Evolutionary conservation across 1,140 invertebrate species (phyloP).

Genomic region (Armadillidium nasatum): DNA sequence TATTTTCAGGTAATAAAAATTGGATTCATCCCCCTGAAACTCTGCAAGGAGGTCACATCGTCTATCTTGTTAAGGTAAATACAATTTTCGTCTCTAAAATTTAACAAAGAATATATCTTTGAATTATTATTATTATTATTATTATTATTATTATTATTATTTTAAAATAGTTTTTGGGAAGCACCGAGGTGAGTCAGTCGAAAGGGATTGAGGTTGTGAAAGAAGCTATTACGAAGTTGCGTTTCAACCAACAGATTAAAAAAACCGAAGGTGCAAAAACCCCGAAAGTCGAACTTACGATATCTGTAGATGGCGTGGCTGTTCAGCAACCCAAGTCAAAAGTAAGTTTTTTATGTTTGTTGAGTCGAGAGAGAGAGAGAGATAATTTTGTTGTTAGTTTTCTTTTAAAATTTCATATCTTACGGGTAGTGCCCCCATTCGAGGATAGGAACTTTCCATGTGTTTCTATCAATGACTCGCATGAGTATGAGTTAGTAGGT

Average conservation of each 20-base stretch:
- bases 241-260: constrained; percentile 87
- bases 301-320: constrained; percentile 91
- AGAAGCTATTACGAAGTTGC: constrained; percentile 88
- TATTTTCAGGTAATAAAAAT: constrained; percentile 59
- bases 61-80: constrained; percentile 90
- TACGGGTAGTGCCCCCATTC: no score
- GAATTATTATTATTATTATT: no score
- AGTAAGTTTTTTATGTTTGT: constrained; percentile 47
- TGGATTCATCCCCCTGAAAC: constrained; percentile 92
- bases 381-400: no score
- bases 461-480: no score
- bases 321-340: constrained; percentile 75
- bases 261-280: constrained; percentile 85
- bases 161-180: constrained; percentile 93
- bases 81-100: no score
- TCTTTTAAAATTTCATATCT: no score
- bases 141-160: no score
- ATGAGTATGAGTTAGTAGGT: no score
- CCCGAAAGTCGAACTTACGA: constrained; percentile 76
- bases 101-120: no score
- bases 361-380: no score
- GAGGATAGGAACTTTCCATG: no score
- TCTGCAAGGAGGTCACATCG: constrained; percentile 88
- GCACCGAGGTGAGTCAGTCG: constrained; percentile 85
- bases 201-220: constrained; percentile 96